Conservation (phyloP, 2,113 vertebrate genomes). For the Tachuris rubrigastra region DNA sequence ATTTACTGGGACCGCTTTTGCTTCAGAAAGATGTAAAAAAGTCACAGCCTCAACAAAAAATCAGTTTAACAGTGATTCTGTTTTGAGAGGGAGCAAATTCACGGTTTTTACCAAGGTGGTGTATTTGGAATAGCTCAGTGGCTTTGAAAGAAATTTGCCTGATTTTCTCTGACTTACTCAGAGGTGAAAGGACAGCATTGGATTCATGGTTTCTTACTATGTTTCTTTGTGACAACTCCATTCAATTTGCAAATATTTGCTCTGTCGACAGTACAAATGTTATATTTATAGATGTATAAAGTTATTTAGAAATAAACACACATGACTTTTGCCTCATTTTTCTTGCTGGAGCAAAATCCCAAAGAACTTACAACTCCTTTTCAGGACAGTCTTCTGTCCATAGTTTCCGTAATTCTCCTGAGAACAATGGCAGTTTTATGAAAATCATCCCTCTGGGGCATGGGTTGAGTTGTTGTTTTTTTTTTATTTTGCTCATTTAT, state of each 20-base stretch:
- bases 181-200: not conserved
- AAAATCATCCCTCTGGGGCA: not conserved
- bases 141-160: not conserved
- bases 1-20: not conserved
- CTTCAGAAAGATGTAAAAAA: not conserved
- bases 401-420: not conserved
- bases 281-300: not conserved
- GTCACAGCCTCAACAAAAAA: not conserved
- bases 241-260: not conserved
- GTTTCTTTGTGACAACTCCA: not conserved
- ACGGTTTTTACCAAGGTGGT: not conserved
- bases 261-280: not conserved
- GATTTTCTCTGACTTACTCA: not conserved
- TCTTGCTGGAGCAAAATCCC: not conserved
- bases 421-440: not conserved
- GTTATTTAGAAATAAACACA: not conserved
- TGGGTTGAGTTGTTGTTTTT: not conserved
- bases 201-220: not conserved
- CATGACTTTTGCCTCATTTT: not conserved
- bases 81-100: not conserved
- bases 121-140: not conserved
- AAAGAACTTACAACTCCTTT: not conserved
- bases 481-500: constrained; percentile 11
- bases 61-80: not conserved
- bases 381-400: not conserved